Base-by-base conservation (phyloP, 2,113 vertebrate genomes). In the Fulmarus glacialis region DNA sequence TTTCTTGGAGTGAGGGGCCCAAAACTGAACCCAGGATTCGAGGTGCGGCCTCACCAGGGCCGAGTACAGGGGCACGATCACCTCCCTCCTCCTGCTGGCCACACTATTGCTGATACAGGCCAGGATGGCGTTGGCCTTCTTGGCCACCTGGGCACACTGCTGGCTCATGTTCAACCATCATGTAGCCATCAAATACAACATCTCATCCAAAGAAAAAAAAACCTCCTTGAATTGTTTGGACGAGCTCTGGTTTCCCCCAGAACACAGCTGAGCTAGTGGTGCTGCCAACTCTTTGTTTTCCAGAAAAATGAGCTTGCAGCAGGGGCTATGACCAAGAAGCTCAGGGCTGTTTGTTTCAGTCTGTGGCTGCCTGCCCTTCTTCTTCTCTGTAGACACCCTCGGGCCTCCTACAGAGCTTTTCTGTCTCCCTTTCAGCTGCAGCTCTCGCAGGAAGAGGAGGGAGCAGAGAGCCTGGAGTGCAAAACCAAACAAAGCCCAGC, bases 391-490 rank as follows among this genome's bases (percentile, higher is more conserved):
- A 58, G 93, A 63, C 59, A 84, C 4, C 52, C 79, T 47, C 81
- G 55, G 6, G 38, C 32, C 38, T 96, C 72, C 68, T 67, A 84
- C 68, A 97, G 91, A 93, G 89, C 77, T 81, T 87, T 96, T 96
- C 68, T 96, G 72, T 92, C 50, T 89, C 83, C 64, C n/a, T 23
- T 23, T 92, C 94, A 95, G 93, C 94, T 96, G 89, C 87, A 83
- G 80, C 63, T 87, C 79, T 68, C 1, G 0, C 5, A 2, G 43
- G 70, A 66, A 82, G 64, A 80, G 78, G 78, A 93, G 84, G 70
- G 78, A 92, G 48, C 40, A 5, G 58, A 64, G 63, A 62, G 19
- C 63, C 5, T 8, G n/a, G 60, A 75, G 74, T n/a, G 30, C 75
- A 72, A 52, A 95, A 70, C 38, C 23, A 9, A 84, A 93, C 87